phyloP scores from a whole-genome alignment of 2,113 vertebrate genomes.

The Ibidorhyncha struthersii region DNA sequence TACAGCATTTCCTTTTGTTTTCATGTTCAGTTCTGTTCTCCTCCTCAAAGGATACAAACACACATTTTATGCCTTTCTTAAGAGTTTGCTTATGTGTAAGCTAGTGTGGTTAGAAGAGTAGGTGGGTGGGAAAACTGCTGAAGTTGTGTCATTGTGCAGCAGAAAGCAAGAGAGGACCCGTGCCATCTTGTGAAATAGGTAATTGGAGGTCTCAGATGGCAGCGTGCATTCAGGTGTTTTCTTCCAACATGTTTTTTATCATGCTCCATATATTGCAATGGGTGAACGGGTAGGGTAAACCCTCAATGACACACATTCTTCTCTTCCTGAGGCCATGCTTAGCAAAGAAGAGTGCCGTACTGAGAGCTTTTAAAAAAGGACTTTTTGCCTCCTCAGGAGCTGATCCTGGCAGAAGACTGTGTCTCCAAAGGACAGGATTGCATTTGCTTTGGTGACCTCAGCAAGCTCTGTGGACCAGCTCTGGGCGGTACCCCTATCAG shows the following conservation, averaged over 20 bases:
- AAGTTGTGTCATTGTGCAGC: neutral
- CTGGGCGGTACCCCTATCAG: rapidly evolving
- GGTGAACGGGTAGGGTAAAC: neutral
- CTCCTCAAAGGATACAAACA: neutral
- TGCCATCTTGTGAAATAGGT: neutral
- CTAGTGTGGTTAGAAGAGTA: neutral
- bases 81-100: neutral
- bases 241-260: neutral
- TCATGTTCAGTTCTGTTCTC: neutral
- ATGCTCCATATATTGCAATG: neutral
- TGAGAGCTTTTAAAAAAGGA: neutral
- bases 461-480: neutral
- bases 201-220: neutral
- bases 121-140: neutral
- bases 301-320: neutral
- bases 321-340: neutral
- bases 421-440: neutral
- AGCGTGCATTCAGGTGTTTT: neutral
- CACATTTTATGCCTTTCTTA: neutral
- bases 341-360: neutral
- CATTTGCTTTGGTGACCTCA: neutral
- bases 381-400: neutral
- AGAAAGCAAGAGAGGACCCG: neutral
- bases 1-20: neutral
- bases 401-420: neutral